Evolutionary conservation across 2,113 vertebrate genomes (phyloP).

Genomic region (Tupaia chinensis): DNA sequence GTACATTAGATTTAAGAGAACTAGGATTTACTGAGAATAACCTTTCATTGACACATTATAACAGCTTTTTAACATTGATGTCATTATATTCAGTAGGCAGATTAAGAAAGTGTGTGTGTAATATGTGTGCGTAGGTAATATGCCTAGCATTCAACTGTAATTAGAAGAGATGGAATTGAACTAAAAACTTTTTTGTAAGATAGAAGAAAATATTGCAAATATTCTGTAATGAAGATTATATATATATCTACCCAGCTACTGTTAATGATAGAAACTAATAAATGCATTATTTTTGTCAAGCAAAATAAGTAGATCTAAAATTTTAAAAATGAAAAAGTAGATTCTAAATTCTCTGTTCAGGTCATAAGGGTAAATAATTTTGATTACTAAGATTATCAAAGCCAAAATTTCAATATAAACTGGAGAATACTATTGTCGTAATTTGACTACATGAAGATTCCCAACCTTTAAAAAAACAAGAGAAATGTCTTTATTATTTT

Average conservation of each 20-base stretch:
- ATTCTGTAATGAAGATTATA: neutral
- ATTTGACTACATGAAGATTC: neutral
- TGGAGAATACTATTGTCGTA: neutral
- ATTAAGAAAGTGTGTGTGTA: neutral
- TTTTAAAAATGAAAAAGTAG: neutral
- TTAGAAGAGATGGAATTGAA: neutral
- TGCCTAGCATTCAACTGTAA: neutral
- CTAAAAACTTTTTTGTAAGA: slow-evolving; percentile 26
- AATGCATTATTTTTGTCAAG: neutral
- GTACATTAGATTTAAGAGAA: neutral
- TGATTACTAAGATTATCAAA: neutral
- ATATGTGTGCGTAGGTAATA: neutral
- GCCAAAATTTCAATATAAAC: neutral
- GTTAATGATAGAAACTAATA: neutral
- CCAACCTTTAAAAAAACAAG: neutral
- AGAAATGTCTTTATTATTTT: neutral
- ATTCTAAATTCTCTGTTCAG: neutral
- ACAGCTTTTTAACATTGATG: neutral
- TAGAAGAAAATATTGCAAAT: neutral
- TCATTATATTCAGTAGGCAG: neutral
- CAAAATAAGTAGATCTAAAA: neutral
- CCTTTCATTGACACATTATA: neutral
- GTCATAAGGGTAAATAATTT: neutral
- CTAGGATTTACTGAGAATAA: neutral
- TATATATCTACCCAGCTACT: neutral